These are phyloP conservation scores for Borostomias antarcticus DNA, from an alignment of 2,797 vertebrate species.

Conservation along the genomic window DNA sequence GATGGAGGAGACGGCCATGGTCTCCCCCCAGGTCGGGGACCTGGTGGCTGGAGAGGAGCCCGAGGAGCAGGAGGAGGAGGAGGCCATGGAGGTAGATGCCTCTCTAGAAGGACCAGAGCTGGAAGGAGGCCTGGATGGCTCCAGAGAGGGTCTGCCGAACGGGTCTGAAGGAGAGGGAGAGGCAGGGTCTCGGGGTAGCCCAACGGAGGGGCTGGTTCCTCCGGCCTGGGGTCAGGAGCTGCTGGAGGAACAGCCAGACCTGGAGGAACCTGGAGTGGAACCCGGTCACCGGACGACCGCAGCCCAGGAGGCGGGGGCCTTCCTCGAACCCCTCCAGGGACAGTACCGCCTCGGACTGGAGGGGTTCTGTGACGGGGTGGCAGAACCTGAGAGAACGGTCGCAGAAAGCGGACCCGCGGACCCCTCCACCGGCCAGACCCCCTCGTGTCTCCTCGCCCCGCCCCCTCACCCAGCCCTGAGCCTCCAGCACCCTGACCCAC, in stretches of 20 bases:
- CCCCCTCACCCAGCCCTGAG: slow-evolving; percentile 22
- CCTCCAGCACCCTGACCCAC: no score
- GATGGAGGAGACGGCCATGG: slow-evolving; percentile 41
- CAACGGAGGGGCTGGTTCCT: slow-evolving; percentile 35
- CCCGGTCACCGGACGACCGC: neutral
- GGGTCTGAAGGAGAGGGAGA: slow-evolving; percentile 33
- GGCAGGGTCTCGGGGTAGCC: slow-evolving; percentile 23
- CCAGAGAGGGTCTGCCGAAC: neutral
- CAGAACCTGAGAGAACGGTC: slow-evolving; percentile 43
- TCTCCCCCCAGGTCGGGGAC: slow-evolving; percentile 49
- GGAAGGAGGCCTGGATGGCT: neutral
- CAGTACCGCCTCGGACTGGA: slow-evolving; percentile 12
- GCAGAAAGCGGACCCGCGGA: slow-evolving; percentile 27
- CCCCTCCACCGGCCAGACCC: slow-evolving; percentile 30
- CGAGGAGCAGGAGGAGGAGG: slow-evolving; percentile 14
- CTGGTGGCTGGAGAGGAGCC: neutral
- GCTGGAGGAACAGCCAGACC: slow-evolving; percentile 40
- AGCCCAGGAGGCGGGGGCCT: neutral
- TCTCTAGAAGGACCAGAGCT: neutral
- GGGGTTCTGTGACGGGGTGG: slow-evolving; percentile 8
- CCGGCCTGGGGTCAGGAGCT: slow-evolving; percentile 25
- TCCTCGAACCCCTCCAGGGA: slow-evolving; percentile 23
- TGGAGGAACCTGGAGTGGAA: slow-evolving; percentile 40
- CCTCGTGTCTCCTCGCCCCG: neutral
- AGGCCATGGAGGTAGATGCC: slow-evolving; percentile 35